Base-by-base conservation (phyloP, 2,888 invertebrate genomes). In the Cheilosia variabilis region DNA sequence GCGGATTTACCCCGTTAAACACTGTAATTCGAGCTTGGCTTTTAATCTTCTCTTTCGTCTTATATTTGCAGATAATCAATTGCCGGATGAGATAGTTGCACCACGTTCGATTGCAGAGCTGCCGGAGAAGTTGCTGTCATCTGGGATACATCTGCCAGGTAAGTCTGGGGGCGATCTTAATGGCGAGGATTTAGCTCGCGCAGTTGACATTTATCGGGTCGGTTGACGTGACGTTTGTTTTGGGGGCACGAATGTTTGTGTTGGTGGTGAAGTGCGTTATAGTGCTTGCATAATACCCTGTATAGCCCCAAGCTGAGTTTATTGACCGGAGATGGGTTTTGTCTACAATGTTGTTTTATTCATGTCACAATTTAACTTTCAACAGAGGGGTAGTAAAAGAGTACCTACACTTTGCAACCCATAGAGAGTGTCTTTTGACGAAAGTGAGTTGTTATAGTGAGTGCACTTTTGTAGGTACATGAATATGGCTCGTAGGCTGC, bases 131-230 rank as follows among this genome's bases (percentile, higher is more conserved):
- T 93, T 95, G 87, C 92, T 95, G 87, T 94, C 94, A 92, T 95
- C 95, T 87, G 95, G 95, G 89, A 94, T 95, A 89, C 94, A 94
- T 91, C 93, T 95, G 90, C 95, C 95, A 91, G 95, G 95, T 95
- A 92, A 93, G 93, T 89, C 58, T 68, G 57, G 71, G 73, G 58
- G 58, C 53, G 65, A 37, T 24, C 0, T 9, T 37, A 71, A 78
- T 71, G 53, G 69, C 52, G 60, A 58, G 43, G 34, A 63, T 47
- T 52, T 13, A 3, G 37, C 34, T 17, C 31, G 45, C 17, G 22
- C 13, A 2, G 52, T n/a, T 63, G 78, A 72, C 63, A 43, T 79
- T 62, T 71, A 62, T 71, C 63, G 71, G 63, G 63, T 27, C 47
- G 6, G 37, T 37, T 58, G 58, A 45, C 27, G 55, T 9, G 31